phyloP scores from a whole-genome alignment of 2,888 invertebrate species.

The Spicauda simplicius region DNA sequence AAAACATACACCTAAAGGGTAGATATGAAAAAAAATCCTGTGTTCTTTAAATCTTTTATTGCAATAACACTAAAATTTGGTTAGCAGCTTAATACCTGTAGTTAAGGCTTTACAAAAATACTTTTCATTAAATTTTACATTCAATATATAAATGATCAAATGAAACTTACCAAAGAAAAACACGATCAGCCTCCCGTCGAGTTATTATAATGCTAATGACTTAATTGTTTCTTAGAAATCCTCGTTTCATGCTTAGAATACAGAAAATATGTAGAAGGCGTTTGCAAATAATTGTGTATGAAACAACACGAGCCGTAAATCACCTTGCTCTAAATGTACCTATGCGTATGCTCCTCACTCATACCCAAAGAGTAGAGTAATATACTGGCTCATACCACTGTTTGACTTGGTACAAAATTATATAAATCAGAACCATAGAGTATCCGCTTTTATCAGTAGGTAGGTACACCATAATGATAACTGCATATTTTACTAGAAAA shows the following conservation, averaged over 20 bases:
- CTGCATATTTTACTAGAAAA: background rate
- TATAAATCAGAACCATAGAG: no score
- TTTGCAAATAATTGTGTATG: background rate
- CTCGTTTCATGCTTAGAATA: constrained; percentile 11
- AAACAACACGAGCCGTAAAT: background rate
- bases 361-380: no score
- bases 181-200: constrained; percentile 6
- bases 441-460: no score
- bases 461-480: no score
- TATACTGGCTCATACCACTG: no score
- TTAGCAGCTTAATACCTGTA: constrained; percentile 24
- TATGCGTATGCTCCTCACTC: no score
- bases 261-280: background rate
- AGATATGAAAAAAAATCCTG: background rate
- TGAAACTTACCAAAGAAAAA: constrained; percentile 11
- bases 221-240: constrained; percentile 25
- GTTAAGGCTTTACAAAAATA: constrained; percentile 24
- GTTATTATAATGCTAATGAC: constrained; percentile 14
- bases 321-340: background rate
- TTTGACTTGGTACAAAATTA: no score
- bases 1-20: no score
- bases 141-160: background rate
- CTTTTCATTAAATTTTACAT: constrained; percentile 8
- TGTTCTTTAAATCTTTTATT: constrained; percentile 17
- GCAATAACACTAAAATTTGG: constrained; percentile 29